phyloP scores from a whole-genome alignment of 2,113 vertebrate genomes.

The Oceanites oceanicus region DNA sequence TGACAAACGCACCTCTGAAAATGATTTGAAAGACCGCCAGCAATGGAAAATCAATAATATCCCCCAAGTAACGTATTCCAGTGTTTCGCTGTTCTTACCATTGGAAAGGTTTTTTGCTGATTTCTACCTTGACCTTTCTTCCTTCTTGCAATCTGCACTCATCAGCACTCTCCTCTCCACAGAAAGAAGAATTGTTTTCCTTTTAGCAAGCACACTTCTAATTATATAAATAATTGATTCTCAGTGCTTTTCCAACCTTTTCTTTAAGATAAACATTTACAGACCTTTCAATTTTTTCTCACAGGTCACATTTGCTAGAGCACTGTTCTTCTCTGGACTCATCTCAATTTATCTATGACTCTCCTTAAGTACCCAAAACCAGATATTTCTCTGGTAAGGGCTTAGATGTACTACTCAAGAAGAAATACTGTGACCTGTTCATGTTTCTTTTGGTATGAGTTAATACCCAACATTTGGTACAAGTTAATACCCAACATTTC shows the following conservation, averaged over 20 bases:
- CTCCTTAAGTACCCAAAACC: background rate
- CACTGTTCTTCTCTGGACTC: background rate
- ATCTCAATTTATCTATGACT: background rate
- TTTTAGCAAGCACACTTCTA: background rate
- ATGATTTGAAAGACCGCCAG: background rate
- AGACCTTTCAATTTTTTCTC: background rate
- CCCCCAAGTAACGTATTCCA: background rate
- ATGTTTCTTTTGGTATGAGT: background rate
- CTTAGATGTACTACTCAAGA: background rate
- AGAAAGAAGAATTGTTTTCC: background rate
- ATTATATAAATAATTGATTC: background rate
- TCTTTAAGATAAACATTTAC: background rate
- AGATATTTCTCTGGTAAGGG: background rate
- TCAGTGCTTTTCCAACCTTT: background rate
- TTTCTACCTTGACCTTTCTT: background rate
- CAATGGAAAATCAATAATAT: background rate
- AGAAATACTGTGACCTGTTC: background rate
- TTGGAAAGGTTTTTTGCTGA: background rate
- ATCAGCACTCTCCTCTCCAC: background rate
- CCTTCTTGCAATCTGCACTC: background rate
- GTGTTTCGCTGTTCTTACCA: background rate
- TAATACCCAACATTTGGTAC: background rate
- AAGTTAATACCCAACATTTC: background rate
- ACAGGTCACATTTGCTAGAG: background rate
- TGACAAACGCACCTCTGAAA: background rate